Conservation (phyloP, 2,888 invertebrate species). For the Hypomecis atomaria region DNA sequence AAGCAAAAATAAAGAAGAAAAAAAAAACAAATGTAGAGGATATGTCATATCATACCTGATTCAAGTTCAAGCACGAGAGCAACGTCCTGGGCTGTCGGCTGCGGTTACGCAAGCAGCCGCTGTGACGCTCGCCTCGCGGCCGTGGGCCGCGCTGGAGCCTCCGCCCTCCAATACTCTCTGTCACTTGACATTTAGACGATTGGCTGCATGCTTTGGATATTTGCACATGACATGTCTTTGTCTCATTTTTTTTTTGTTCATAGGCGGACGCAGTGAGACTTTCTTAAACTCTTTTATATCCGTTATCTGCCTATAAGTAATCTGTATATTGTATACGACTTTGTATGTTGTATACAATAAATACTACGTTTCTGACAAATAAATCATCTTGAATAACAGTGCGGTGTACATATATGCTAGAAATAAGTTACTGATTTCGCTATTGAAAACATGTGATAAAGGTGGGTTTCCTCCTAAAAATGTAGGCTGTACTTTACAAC, state of each 20-base stretch:
- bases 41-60: constrained; percentile 16
- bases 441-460: too few species aligned
- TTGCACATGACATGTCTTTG: constrained; percentile 22
- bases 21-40: not conserved
- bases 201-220: constrained; percentile 20
- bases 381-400: too few species aligned
- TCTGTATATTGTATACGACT: too few species aligned
- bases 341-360: too few species aligned
- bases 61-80: constrained; percentile 78
- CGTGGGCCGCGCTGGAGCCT: constrained; percentile 47
- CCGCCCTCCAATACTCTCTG: constrained; percentile 43
- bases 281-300: too few species aligned
- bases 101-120: constrained; percentile 65
- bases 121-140: constrained; percentile 56
- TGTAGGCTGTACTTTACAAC: too few species aligned
- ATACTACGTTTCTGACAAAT: too few species aligned
- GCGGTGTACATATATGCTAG: too few species aligned
- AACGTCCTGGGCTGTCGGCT: constrained; percentile 66
- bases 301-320: too few species aligned
- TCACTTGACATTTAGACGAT: constrained; percentile 51
- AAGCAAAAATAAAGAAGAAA: too few species aligned
- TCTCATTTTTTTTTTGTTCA: not conserved
- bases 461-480: too few species aligned
- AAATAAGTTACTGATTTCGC: too few species aligned
- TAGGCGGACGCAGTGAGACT: not conserved